Conservation (phyloP, 2,888 invertebrate species). For the Temnothorax rugatulus region DNA sequence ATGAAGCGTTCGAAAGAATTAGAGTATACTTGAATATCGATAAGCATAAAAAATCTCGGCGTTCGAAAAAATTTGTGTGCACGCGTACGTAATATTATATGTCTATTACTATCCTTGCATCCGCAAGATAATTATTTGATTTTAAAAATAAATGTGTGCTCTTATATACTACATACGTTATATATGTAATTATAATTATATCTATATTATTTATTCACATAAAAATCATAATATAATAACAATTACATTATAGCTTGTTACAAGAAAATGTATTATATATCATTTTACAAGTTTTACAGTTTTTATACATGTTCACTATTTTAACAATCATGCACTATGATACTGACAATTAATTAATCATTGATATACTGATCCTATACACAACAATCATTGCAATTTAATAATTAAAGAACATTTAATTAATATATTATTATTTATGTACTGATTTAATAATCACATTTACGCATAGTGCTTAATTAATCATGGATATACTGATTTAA, state of each 20-base stretch:
- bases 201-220: background rate
- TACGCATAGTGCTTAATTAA: constrained; percentile 1
- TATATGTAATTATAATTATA: background rate
- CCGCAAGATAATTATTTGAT: background rate
- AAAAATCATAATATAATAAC: background rate
- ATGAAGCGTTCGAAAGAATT: background rate
- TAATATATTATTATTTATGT: constrained; percentile 2
- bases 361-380: constrained; percentile 9
- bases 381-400: constrained; percentile 7
- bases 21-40: background rate
- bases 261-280: background rate
- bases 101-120: background rate
- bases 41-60: background rate
- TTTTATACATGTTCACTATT: background rate
- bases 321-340: background rate
- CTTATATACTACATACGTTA: background rate
- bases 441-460: constrained; percentile 22
- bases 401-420: constrained; percentile 25
- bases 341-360: background rate
- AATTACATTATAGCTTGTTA: background rate
- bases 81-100: too few relatives aligned
- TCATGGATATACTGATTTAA: constrained; percentile 2
- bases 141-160: background rate
- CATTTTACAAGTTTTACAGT: background rate
- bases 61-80: background rate